phyloP scores from a whole-genome alignment of 2,888 invertebrate species.

The Stegophylla sp. region DNA sequence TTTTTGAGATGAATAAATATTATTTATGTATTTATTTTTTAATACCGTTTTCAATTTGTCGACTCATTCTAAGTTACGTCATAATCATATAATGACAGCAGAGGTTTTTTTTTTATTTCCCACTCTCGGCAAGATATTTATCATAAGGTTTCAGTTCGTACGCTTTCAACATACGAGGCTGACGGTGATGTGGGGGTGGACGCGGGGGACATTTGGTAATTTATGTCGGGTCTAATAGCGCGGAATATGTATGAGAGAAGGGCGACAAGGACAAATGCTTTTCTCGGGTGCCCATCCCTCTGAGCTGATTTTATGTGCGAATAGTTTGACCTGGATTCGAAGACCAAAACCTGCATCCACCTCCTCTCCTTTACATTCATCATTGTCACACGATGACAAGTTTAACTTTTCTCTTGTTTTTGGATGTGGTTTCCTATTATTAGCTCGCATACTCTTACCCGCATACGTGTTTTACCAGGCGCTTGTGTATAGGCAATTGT shows the following conservation, averaged over 20 bases:
- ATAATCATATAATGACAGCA: slow-evolving; percentile 21
- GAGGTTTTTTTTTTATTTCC: neutral
- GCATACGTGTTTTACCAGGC: slow-evolving; percentile 50
- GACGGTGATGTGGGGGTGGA: too few relatives aligned
- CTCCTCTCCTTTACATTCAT: slow-evolving; percentile 33
- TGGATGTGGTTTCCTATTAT: slow-evolving; percentile 27
- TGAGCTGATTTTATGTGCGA: slow-evolving; percentile 45
- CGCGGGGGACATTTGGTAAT: slow-evolving; percentile 30
- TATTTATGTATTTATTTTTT: neutral
- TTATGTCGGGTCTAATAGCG: slow-evolving; percentile 53
- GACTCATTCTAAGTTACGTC: slow-evolving; percentile 28
- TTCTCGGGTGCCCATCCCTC: slow-evolving; percentile 8
- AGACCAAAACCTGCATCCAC: slow-evolving; percentile 29
- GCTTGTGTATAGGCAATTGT: slow-evolving; percentile 50
- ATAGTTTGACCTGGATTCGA: slow-evolving; percentile 56
- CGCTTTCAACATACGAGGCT: slow-evolving; percentile 19
- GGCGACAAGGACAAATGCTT: slow-evolving; percentile 56
- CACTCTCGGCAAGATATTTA: slow-evolving; percentile 40
- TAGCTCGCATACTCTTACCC: neutral
- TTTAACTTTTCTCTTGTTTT: slow-evolving; percentile 48
- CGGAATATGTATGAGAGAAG: slow-evolving; percentile 44
- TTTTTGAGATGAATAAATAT: neutral
- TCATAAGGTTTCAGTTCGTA: slow-evolving; percentile 43
- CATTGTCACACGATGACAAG: slow-evolving; percentile 46
- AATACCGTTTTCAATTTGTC: slow-evolving; percentile 26